Base-by-base conservation (phyloP, 2,797 vertebrate genomes). In the Pitangus sulphuratus region DNA sequence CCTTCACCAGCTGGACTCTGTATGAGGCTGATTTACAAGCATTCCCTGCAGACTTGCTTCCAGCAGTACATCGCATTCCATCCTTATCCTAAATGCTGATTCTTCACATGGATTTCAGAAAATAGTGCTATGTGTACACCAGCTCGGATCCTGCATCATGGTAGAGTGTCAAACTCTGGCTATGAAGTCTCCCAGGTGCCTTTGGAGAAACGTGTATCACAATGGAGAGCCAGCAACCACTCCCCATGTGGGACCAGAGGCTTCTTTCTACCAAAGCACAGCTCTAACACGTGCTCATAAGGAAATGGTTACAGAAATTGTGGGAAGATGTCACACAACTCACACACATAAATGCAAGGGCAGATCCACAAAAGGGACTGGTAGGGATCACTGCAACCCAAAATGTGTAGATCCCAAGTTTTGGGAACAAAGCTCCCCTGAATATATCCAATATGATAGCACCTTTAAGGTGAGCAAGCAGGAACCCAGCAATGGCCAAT, bases 121-220 rank as follows among this genome's bases (percentile, higher is more conserved):
- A 74, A 74, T 24, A 54, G 21, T 19, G 11, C 35, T 70, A 6
- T 26, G 33, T 15, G 40, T 21, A 72, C 35, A 58, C n/a, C 71
- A 68, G 2, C 31, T 28, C 16, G 44, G 58, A 48, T 69, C n/a
- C 47, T 86, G 77, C 30, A 60, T 40, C 11, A 3, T 15, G 30
- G 68, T 50, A 50, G 45, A 65, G 40, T 8, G 51, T 33, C 48
- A 58, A 33, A 19, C 50, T 22, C 50, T 11, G n/a, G 30, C 28
- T n/a, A 30, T 15, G 2, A 69, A 35, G 22, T 37, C 40, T 74
- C n/a, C 30, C 20, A 35, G 20, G 28, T 0, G 0, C 35, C 53
- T 68, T 72, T 84, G 54, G 37, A 57, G 58, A 90, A 61, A 61
- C 0, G 0, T 4, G 3, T 64, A 37, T 21, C 39, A 61, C 3